Evolutionary conservation across 2,888 invertebrate species (phyloP), one percentile per base, ranked within the genome.

Genomic region (Thymelicus acteon): DNA sequence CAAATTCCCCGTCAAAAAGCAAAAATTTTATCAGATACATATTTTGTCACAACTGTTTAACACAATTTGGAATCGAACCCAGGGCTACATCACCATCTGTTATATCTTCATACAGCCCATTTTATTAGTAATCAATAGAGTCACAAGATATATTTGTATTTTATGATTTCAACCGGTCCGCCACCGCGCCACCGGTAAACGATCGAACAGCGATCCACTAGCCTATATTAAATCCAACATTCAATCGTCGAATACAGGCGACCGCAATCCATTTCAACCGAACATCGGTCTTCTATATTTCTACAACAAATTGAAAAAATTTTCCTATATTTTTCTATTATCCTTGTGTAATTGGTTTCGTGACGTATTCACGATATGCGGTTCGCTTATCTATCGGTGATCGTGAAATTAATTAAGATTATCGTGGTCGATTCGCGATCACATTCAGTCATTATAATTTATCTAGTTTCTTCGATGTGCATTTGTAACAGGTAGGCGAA

Each of bases 211-310:
- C 7, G 3, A 31, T 31, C 31, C 31, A 31, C 31, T 31, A 31
- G 52, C 44, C 57, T n/a, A 57, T 62, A 68, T 68, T 44, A 40
- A 31, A 54, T 62, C 15, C 40, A 24, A 31, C 39, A 60, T 54
- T 24, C 40, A 57, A 24, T 67, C 52, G 52, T 60, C 61, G 31
- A 49, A 60, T 49, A 58, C 39, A 58, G 67, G 48, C 57, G 62
- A 69, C 68, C 62, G 62, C 68, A 69, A 63, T 62, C 68, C 68
- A 69, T 62, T 69, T 62, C 68, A 68, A 62, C 68, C 54, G 52
- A 40, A 60, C 37, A 60, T 60, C 48, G 61, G 60, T 52, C 3
- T 24, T 60, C 12, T 24, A 40, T 65, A 66, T 66, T 37, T 66
- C 57, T 62, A 44, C 19, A 19, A 19, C 19, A 19, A 19, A 19